phyloP scores from a whole-genome alignment of 2,888 invertebrate species.

The Pseudococcus longispinus region DNA sequence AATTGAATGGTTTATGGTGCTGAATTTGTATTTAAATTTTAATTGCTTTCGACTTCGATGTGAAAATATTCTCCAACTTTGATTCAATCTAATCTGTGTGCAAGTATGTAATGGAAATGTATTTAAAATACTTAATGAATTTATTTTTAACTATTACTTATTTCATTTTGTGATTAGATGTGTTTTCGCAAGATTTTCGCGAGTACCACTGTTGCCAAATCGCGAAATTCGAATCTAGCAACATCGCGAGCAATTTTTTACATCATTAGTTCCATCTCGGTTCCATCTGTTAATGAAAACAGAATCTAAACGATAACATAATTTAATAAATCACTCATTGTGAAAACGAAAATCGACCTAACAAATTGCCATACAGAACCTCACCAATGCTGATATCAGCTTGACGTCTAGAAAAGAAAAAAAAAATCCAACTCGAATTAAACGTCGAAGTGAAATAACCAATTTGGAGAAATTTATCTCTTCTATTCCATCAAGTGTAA shows the following conservation, averaged over 20 bases:
- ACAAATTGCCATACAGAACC: neutral
- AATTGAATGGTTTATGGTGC: no score
- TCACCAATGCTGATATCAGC: neutral
- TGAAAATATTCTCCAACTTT: no score
- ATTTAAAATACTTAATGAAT: no score
- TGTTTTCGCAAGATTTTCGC: no score
- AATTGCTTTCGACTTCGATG: no score
- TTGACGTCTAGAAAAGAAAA: neutral
- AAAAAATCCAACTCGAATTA: neutral
- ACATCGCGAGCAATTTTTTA: neutral
- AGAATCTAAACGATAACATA: no score
- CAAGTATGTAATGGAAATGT: no score
- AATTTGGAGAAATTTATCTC: neutral
- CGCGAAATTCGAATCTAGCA: neutral
- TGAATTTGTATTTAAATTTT: no score
- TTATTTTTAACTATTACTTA: no score
- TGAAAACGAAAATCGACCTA: neutral
- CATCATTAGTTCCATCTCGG: neutral
- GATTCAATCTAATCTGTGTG: no score
- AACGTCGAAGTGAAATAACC: neutral
- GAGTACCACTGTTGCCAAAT: neutral
- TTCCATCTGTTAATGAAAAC: neutral
- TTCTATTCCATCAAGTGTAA: neutral
- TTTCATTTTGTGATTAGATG: no score
- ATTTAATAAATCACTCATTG: neutral